phyloP scores from a whole-genome alignment of 2,888 invertebrate species.

The Pandemis corylana region DNA sequence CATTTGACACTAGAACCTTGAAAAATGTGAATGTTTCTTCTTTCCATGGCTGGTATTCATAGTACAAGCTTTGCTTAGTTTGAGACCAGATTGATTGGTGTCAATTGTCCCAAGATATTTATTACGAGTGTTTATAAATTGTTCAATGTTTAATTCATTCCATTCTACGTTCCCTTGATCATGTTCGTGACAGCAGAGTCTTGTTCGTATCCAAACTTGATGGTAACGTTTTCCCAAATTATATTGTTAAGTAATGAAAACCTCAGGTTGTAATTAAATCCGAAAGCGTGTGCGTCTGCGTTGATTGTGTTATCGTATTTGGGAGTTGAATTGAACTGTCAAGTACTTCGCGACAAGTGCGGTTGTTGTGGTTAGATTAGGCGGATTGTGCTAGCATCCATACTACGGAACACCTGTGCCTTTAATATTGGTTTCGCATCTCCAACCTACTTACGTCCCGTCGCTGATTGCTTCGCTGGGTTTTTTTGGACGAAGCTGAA shows the following conservation, averaged over 20 bases:
- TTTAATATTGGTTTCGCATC: background rate
- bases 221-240: background rate
- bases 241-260: background rate
- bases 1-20: too few relatives aligned
- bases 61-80: too few relatives aligned
- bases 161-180: background rate
- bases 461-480: too few relatives aligned
- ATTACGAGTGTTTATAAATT: too few relatives aligned
- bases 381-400: background rate
- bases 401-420: background rate
- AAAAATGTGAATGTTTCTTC: too few relatives aligned
- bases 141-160: too few relatives aligned
- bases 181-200: background rate
- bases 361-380: conserved; percentile 8
- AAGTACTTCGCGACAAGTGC: conserved; percentile 10
- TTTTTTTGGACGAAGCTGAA: too few relatives aligned
- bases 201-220: background rate
- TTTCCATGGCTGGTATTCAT: too few relatives aligned
- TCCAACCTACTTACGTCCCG: too few relatives aligned
- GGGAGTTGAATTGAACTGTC: conserved; percentile 18
- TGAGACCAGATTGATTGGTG: too few relatives aligned
- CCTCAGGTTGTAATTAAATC: conserved; percentile 10
- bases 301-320: conserved; percentile 27
- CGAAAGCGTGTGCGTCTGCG: conserved; percentile 21
- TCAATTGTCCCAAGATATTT: too few relatives aligned